Evolutionary conservation across 2,797 vertebrate species (phyloP), one percentile per base, ranked within the genome.

Genomic region (Danio kyathit): DNA sequence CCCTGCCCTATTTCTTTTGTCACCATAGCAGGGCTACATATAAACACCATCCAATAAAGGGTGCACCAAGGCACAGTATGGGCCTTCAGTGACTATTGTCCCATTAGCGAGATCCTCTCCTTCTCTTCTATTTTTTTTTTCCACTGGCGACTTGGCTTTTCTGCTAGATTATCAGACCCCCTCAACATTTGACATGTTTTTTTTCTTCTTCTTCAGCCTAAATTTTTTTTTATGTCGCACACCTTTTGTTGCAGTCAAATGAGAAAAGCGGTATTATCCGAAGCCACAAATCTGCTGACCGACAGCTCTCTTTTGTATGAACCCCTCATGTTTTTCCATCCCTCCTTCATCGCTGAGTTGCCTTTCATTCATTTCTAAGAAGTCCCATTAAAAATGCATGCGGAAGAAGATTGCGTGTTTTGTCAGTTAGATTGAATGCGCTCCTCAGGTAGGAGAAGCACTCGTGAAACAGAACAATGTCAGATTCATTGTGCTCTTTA

Each of bases 311-410:
- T 41, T 43, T 75, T 82, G 82, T 56, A 52, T 67, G 41, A 57
- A 74, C 51, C 19, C 63, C 19, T 59, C 73, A n/a, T 51, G 67
- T 77, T 81, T 83, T 66, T 61, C 63, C 46, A 74, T 19, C 40
- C 17, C 67, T 41, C 46, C 43, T 78, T 82, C 54, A 57, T n/a
- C 11, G 16, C 52, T 1, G 19, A 48, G 11, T 41, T 21, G 38
- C 64, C 56, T 48, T 70, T 74, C 65, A 70, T 29, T 52, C 10
- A 38, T 81, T 81, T 83, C 74, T 60, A 77, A 64, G 51, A 66
- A 17, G 21, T 29, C 43, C 71, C 70, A 70, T 86, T 84, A 80
- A 84, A 82, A 82, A 71, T 84, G 76, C 14, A 71, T 82, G 73
- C 69, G 21, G 60, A 69, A 40, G 43, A 41, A 81, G 84, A 84